Percentiles rank a stretch among this genome's conserved stretches.
Conservation (phyloP, 1,140 invertebrate genomes). For the Sinonovacula constricta region DNA sequence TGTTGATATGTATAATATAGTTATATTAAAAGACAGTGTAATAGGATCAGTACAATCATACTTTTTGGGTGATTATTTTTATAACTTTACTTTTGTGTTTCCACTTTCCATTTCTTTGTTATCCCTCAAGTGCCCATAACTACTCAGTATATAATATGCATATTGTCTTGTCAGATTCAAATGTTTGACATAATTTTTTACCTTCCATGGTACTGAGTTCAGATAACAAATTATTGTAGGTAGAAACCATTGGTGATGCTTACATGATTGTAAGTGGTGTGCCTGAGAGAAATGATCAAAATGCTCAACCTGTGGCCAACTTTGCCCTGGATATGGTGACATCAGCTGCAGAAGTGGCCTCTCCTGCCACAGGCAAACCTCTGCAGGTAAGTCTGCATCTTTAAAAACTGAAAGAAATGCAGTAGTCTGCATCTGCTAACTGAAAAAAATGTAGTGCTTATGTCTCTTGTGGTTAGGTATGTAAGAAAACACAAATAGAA, state of each 20-base stretch:
- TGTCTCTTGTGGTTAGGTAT: no score
- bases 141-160: background rate
- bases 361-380: slow-evolving; percentile 63
- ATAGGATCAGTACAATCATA: no score
- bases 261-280: slow-evolving; percentile 80
- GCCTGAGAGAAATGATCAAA: slow-evolving; percentile 52
- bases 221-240: no score
- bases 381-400: slow-evolving; percentile 60
- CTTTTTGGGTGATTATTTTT: no score
- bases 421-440: no score
- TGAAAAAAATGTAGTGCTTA: no score
- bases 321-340: slow-evolving; percentile 65
- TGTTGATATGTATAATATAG: no score
- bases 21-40: no score
- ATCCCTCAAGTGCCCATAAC: background rate
- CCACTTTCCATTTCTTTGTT: no score
- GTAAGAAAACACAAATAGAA: no score
- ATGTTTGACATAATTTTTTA: background rate
- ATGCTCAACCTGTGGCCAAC: slow-evolving; percentile 64
- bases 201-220: background rate
- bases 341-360: slow-evolving; percentile 52
- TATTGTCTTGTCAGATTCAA: background rate
- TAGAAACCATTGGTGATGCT: slow-evolving; percentile 71
- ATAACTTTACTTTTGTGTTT: no score
- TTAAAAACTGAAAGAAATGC: no score